A percentile compares a stretch with the other conserved stretches of the same genome.
Conservation (phyloP, 1,140 invertebrate species). For the Diuraphis noxia region DNA sequence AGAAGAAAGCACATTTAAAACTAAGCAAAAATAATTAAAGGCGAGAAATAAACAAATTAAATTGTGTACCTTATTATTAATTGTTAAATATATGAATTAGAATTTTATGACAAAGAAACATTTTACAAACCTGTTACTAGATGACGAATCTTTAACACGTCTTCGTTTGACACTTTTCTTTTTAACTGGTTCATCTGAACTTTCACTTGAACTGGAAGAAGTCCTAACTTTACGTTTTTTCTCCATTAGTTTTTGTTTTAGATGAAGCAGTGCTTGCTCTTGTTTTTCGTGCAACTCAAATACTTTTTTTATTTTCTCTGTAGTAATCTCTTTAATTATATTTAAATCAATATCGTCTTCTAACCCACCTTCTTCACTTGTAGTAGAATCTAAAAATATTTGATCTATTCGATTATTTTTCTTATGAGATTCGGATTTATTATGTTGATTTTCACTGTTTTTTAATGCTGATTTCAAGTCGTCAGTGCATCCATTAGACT, state of each 20-base stretch:
- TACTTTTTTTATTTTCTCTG: slow-evolving; percentile 50
- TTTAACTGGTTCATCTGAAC: slow-evolving; percentile 29
- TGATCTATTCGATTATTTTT: slow-evolving; percentile 6
- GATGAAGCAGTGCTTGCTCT: slow-evolving; percentile 44
- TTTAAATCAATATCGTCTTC: slow-evolving; percentile 49
- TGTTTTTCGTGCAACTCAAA: slow-evolving; percentile 50
- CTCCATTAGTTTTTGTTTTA: slow-evolving; percentile 51
- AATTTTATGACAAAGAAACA: neutral
- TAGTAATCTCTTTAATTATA: slow-evolving; percentile 53
- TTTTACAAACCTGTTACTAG: slow-evolving; percentile 37
- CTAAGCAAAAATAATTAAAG: too few relatives aligned
- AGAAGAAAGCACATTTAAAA: neutral
- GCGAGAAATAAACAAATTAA: too few relatives aligned
- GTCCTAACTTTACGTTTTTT: slow-evolving; percentile 42
- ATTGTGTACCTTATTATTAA: neutral
- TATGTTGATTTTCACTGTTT: slow-evolving; percentile 23
- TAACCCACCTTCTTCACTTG: slow-evolving; percentile 19
- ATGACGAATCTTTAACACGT: slow-evolving; percentile 18
- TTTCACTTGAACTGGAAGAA: slow-evolving; percentile 35
- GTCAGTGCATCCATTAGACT: neutral
- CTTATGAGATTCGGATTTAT: slow-evolving; percentile 8
- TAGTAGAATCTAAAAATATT: slow-evolving; percentile 27
- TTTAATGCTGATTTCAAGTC: neutral
- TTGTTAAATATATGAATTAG: neutral
- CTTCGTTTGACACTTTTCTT: slow-evolving; percentile 30